Base-by-base conservation (phyloP, 2,113 vertebrate species). In the Eulacestoma nigropectus region DNA sequence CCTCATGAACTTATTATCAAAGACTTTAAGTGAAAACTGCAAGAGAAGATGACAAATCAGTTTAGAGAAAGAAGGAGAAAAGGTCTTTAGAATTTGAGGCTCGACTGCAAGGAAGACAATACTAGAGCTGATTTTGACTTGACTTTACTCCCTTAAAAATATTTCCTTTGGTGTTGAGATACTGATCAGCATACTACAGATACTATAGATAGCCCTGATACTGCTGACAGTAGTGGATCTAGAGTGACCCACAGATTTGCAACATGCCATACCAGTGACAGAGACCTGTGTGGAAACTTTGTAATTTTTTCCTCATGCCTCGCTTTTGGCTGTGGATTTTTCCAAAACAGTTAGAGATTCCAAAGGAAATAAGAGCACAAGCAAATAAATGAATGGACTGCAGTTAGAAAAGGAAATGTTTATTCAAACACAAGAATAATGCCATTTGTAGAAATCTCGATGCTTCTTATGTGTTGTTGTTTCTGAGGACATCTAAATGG, bases 301-400 rank as follows among this genome's bases (percentile, higher is more conserved):
- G 65, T 92, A 20, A 77, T 82, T 91, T 93, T 95, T 96, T 55
- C 84, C 87, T 94, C 27, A 7, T 69, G 87, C 32, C 33, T 87
- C 3, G 1, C 16, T 79, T 79, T 89, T 80, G 70, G 62, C 85
- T 79, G 70, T 85, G 87, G 37, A 60, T 91, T 94, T 97, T 97
- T 97, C 95, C 96, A 95, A 84, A 88, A 91, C 84, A 91, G 49
- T 82, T 94, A 91, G 30, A 94, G 78, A 88, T 94, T 96, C 95
- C 94, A 96, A 93, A 91, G 81, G 77, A 95, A 96, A 95, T 83
- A 93, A 79, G 46, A 95, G 27, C 55, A 87, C 74, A 96, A 91
- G 82, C 78, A 96, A 96, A 83, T 95, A 95, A 82, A 90, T 93
- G 87, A 96, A 95, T 85, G 78, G 75, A 59, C 29, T 95, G 82